phyloP scores from a whole-genome alignment of 1,140 invertebrate genomes.

The Callitettix versicolor region DNA sequence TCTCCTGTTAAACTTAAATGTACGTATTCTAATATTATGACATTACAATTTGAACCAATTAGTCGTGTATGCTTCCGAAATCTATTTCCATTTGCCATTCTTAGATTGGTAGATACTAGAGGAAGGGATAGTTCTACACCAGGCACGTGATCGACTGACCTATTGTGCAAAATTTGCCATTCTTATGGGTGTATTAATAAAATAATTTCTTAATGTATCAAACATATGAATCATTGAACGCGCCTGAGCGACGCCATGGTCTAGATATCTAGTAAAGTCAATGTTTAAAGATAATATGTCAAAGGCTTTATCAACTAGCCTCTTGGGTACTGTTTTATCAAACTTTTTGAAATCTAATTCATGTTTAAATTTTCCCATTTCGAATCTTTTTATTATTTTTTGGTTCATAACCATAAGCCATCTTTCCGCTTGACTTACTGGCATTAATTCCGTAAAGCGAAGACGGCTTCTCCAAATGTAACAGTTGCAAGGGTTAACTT shows the following conservation, averaged over 20 bases:
- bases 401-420: conserved; percentile 17
- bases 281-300: conserved; percentile 10
- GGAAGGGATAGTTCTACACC: too few relatives aligned
- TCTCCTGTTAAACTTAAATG: neutral
- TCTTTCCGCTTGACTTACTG: neutral
- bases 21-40: conserved; percentile 5
- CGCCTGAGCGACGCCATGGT: conserved; percentile 6
- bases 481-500: conserved; percentile 17
- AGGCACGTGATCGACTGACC: too few relatives aligned
- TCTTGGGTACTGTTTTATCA: conserved; percentile 12
- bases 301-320: conserved; percentile 8
- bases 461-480: conserved; percentile 9
- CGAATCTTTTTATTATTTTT: neutral
- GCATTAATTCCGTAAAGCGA: conserved; percentile 13
- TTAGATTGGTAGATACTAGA: too few relatives aligned
- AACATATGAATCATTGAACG: neutral
- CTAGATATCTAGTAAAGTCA: conserved; percentile 9
- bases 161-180: neutral
- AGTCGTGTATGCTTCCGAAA: conserved; percentile 15
- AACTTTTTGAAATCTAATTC: conserved; percentile 11
- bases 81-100: conserved; percentile 1
- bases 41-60: conserved; percentile 3
- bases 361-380: neutral
- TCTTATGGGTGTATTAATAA: conserved; percentile 11
- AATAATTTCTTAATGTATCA: conserved; percentile 7